phyloP scores from a whole-genome alignment of 2,888 invertebrate genomes.

The Leucania comma region DNA sequence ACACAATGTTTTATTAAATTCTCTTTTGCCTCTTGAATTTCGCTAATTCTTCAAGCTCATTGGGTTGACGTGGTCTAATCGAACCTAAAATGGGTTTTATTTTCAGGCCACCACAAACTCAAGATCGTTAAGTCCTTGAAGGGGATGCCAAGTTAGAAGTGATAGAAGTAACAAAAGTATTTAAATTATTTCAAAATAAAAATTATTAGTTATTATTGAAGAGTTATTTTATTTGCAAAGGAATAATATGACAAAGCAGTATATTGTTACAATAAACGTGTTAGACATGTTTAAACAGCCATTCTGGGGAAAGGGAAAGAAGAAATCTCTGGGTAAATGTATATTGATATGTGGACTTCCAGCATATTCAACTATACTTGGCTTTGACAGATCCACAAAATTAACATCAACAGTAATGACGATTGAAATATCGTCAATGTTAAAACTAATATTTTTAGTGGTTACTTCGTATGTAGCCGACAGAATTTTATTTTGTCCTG shows the following conservation, averaged over 20 bases:
- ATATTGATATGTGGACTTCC: constrained; percentile 92
- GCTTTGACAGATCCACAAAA: constrained; percentile 82
- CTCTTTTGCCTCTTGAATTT: constrained; percentile 59
- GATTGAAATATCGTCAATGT: constrained; percentile 72
- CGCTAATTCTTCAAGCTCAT: constrained; percentile 50
- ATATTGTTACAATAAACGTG: constrained; percentile 60
- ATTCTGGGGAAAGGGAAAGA: constrained; percentile 92
- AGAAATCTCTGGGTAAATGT: constrained; percentile 93
- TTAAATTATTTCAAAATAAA: constrained; percentile 90
- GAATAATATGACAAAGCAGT: constrained; percentile 57
- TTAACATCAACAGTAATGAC: constrained; percentile 80
- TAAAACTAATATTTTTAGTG: constrained; percentile 74
- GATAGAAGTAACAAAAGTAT: constrained; percentile 87
- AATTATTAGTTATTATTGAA: constrained; percentile 85
- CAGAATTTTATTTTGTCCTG: constrained; percentile 75
- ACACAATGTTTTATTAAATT: constrained; percentile 76
- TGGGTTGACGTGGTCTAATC: constrained; percentile 52
- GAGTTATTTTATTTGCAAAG: constrained; percentile 85
- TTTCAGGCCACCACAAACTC: constrained; percentile 85
- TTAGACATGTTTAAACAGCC: constrained; percentile 55
- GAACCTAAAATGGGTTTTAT: constrained; percentile 80
- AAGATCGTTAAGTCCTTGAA: constrained; percentile 80
- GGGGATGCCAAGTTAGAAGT: constrained; percentile 87
- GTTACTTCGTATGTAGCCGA: constrained; percentile 68
- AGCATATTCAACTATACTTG: constrained; percentile 81